Evolutionary conservation across 2,113 vertebrate species (phyloP), one percentile per base, ranked within the genome.

Genomic region (Tenebrosternarchus preto): DNA sequence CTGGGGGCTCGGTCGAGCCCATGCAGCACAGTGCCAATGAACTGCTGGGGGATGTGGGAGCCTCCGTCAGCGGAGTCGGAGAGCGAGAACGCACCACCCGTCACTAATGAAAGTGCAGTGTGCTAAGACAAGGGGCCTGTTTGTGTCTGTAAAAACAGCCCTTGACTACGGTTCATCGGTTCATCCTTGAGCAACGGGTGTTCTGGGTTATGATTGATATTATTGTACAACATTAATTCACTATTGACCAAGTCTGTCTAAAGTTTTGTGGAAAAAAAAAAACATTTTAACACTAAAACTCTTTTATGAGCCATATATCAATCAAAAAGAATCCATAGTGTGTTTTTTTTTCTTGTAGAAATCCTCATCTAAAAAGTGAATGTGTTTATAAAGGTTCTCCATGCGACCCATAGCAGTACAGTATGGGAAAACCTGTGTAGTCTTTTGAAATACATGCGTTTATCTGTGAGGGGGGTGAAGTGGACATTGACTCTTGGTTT

Each of bases 401-500:
- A 12, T 50, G 5, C n/a, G 19, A 9, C 15, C 6, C 29, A 22
- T 20, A 31, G 11, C 8, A 27, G 16, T 68, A 22, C 31, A 39
- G 64, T 68, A n/a, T 68, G 64, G 0, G 15, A 22, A 16, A 59
- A 39, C 5, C 43, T 33, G 27, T 70, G 70, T 60, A 39, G 56
- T 29, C 73, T 46, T 55, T 19, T 67, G n/a, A 20, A 20, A 66
- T 29, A 19, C 19, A 60, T 64, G 39, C 56, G 31, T 77, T 63
- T 82, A 53, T 86, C 50, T 71, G 50, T 60, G 66, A 59, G 39
- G 77, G 22, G 25, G 27, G 71, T 83, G 82, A 90, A 88, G 80
- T 90, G 90, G 90, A 92, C 91, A 89, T 90, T 91, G 91, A 91
- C 88, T 90, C 83, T 86, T 70, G 87, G 85, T 77, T 79, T 78